Conservation (phyloP, 2,113 vertebrate species). For the Athene noctua region DNA sequence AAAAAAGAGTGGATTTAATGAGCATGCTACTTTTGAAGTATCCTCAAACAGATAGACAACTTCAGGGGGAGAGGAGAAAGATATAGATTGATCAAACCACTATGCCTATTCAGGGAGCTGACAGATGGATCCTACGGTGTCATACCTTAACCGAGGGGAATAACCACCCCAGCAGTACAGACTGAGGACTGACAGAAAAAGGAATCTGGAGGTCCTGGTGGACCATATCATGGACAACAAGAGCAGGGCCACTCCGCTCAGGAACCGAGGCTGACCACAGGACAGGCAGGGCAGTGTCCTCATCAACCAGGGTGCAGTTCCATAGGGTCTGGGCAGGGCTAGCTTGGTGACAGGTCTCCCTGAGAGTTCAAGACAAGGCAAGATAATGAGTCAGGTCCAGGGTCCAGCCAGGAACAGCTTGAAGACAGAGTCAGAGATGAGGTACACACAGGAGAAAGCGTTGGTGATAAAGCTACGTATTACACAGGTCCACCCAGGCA, state of each 20-base stretch:
- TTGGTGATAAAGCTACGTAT: not conserved
- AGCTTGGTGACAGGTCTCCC: not conserved
- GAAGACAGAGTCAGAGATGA: not conserved
- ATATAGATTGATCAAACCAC: not conserved
- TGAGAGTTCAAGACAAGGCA: not conserved
- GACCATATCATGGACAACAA: not conserved
- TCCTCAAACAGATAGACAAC: not conserved
- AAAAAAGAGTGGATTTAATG: not conserved
- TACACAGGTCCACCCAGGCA: not conserved
- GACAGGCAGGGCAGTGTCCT: not conserved
- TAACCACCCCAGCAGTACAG: not conserved
- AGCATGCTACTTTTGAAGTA: not conserved
- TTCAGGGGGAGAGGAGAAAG: not conserved
- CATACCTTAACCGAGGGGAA: not conserved
- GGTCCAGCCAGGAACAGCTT: not conserved
- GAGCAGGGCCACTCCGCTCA: not conserved
- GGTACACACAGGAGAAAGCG: not conserved
- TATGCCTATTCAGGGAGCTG: not conserved
- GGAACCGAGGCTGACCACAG: not conserved
- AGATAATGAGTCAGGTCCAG: not conserved
- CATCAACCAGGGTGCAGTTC: not conserved
- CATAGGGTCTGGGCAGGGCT: not conserved
- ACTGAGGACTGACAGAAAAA: not conserved
- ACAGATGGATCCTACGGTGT: not conserved
- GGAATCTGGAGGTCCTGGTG: not conserved